A percentile compares a stretch with the other conserved stretches of the same genome.
These are phyloP conservation scores for Cerceris rybyensis DNA, from an alignment of 2,888 invertebrate species.

Conservation along the genomic window DNA sequence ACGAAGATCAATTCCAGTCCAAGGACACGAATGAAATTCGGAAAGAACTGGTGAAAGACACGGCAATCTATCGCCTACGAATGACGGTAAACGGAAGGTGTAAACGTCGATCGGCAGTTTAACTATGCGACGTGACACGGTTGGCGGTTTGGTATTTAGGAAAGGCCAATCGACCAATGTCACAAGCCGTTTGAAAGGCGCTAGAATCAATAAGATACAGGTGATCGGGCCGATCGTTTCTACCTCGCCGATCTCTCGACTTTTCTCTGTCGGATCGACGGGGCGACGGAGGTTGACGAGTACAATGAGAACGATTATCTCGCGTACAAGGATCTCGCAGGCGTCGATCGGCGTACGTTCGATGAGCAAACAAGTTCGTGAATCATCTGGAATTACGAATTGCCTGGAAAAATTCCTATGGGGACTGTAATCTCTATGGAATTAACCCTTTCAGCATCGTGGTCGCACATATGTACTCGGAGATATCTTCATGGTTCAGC, in stretches of 20 bases:
- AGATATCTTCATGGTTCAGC: too few relatives aligned
- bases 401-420: too few relatives aligned
- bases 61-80: constrained; percentile 38
- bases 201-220: constrained; percentile 73
- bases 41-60: constrained; percentile 7
- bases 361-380: too few relatives aligned
- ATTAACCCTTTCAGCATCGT: too few relatives aligned
- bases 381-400: too few relatives aligned
- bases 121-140: constrained; percentile 77
- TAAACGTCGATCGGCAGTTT: constrained; percentile 58
- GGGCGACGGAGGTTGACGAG: constrained; percentile 56
- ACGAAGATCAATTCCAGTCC: too few relatives aligned
- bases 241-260: constrained; percentile 20
- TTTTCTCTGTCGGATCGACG: constrained; percentile 23
- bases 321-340: constrained; percentile 52
- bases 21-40: neutral
- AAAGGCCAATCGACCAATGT: constrained; percentile 81
- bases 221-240: constrained; percentile 63
- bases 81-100: constrained; percentile 62
- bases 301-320: constrained; percentile 41
- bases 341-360: neutral
- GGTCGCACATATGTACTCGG: too few relatives aligned
- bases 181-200: constrained; percentile 81
- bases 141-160: constrained; percentile 81
- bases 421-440: too few relatives aligned